Evolutionary conservation across 2,797 vertebrate genomes (phyloP), one percentile per base, ranked within the genome.

Genomic region (Sebastes kiyomatsui): DNA sequence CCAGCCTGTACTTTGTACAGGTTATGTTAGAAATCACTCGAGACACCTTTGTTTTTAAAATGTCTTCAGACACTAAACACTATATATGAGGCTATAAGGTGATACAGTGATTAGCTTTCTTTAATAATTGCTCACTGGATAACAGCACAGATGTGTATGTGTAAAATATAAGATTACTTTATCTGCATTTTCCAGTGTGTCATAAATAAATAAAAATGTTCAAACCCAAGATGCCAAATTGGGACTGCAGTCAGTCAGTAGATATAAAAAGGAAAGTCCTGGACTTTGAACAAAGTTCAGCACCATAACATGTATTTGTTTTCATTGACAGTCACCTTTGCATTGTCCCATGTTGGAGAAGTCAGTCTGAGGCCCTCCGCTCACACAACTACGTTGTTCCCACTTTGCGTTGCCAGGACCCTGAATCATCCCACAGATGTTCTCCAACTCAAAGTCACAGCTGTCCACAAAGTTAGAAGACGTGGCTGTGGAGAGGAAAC

Each of bases 361-460:
- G 91, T 99, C 97, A 0, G 73, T 95, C 30, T 80, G 67, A 12
- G 97, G 97, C 2, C 97, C 97, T 33, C 85, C 72, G 0, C 86
- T 59, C 61, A 88, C 88, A 20, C 75, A 87, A 8, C 88, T 93
- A n/a, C 90, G 79, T 11, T 81, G 92, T 13, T 94, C 81, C 98
- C 97, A 98, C 56, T 95, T 92, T 18, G 72, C 77, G 25, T 61
- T 94, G 66, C 95, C 87, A 56, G 92, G 81, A 86, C 93, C 94
- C 91, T 97, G 97, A 92, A 97, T 95, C 97, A 98, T 97, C 35
- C 98, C 97, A 82, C 97, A 98, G 6, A 98, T 94, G 73, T 97
- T 97, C 55, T 95, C 95, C 82, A 96, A 86, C 90, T 98, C 97
- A 94, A 99, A 99, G 90, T 90, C 67, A 32, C 97, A 99, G 0